Base-by-base conservation (phyloP, 2,113 vertebrate genomes). In the Lichenostomus cassidix region DNA sequence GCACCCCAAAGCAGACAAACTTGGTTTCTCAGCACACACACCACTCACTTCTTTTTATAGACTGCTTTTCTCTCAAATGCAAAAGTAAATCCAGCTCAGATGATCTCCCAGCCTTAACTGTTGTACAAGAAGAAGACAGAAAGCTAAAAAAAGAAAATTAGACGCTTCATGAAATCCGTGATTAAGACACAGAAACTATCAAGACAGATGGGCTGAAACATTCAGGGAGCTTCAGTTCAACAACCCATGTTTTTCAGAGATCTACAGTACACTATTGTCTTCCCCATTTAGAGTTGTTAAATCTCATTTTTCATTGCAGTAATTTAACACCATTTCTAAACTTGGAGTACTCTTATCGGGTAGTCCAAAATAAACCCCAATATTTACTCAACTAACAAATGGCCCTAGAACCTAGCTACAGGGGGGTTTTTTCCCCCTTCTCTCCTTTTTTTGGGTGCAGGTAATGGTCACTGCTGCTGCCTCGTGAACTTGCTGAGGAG, bases 131-230 rank as follows among this genome's bases (percentile, higher is more conserved):
- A 87, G 82, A 97, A 96, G 94, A 97, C 89, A 94, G 94, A 95
- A 94, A 86, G 89, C 92, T 97, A 94, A 92, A 94, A 96, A 95
- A 97, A 93, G 95, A 97, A 96, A 94, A 96, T 96, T 73, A 97
- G 97, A 96, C 94, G 95, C 95, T 97, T 91, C 81, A 91, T 53
- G 83, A 96, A 96, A 91, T 96, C 92, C 87, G 44, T 93, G 96
- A 98, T 97, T 95, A 97, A 97, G 96, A 95, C 76, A 95, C 91
- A 96, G 96, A 97, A 94, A 90, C 94, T 96, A 96, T 95, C 92
- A 96, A 97, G 97, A 97, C 96, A 97, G 96, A 96, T 95, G 97
- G 97, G 96, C 90, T 94, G 93, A 95, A 77, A 90, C 80, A 85
- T 89, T 93, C 91, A 84, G 74, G 82, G 89, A 96, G 91, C 81